Percentiles rank a stretch among this genome's conserved stretches.
Conservation (phyloP, 1,140 invertebrate species). For the Kradibia gibbosae region DNA sequence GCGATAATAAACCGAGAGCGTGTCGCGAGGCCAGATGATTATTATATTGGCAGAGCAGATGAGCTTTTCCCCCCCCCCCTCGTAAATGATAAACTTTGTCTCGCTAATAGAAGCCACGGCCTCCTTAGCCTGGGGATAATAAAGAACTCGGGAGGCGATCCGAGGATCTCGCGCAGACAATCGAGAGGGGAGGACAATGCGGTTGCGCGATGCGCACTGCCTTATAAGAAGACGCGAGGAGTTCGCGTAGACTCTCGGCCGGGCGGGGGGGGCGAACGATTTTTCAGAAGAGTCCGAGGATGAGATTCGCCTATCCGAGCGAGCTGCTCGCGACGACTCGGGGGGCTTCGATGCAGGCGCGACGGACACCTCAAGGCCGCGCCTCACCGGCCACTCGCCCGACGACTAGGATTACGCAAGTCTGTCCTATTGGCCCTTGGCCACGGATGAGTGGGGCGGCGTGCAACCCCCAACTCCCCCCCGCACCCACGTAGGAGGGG, state of each 20-base stretch:
- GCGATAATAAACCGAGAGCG: background rate
- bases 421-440: background rate
- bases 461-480: no score
- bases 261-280: no score
- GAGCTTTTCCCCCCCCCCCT: background rate
- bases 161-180: background rate
- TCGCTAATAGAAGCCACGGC: background rate
- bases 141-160: background rate
- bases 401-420: background rate
- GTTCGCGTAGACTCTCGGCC: background rate
- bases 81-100: constrained; percentile 17
- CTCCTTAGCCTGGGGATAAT: background rate
- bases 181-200: constrained; percentile 14
- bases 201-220: background rate
- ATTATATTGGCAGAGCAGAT: background rate
- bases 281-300: background rate
- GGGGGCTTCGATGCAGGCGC: background rate
- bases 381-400: background rate
- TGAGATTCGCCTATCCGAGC: background rate
- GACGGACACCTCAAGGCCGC: constrained; percentile 2
- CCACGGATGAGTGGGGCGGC: no score
- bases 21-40: background rate
- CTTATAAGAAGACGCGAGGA: constrained; percentile 7
- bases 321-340: background rate
- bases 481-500: background rate